Evolutionary conservation across 1,140 invertebrate species (phyloP), one percentile per base, ranked within the genome.

Genomic region (Drosophila micromelanica): DNA sequence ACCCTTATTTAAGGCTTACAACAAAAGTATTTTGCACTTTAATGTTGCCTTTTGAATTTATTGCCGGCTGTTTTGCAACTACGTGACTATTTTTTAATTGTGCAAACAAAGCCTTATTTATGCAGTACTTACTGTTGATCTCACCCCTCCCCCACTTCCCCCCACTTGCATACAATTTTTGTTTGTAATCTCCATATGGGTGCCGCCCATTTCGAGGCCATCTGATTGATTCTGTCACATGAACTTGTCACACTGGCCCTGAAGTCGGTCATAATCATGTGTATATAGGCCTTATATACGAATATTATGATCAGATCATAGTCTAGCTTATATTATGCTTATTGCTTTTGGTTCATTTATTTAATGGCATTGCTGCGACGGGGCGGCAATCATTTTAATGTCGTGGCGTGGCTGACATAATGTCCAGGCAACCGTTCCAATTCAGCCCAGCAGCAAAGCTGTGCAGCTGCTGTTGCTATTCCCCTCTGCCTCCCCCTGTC

Each of bases 71-170:
- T 42, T 73, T 62, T 64, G 45, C 59, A 65, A 65, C 32, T 82
- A 87, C 82, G 84, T 87, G 82, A 87, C 82, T 68, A 65, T 89
- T 84, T 87, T 76, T 64, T 73, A 82, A 82, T 87, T 87, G 67
- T 67, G 42, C 64, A 56, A 49, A 52, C 42, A 43, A 23, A 38
- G 2, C 5, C 15, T n/a, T 35, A 27, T 15, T 6, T 40, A 59
- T 32, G 54, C 30, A 35, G 2, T 46, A 20, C 12, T 46, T 37
- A 15, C 15, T 17, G 11, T 7, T 60, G 40, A 55, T 45, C 9
- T 20, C 9, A 5, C 38, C 23, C 20, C 37, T 8, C 13, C 3
- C 5, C 11, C 38, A 12, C 37, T 12, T n/a, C 35, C 62, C 30
- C 12, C 40, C 32, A 20, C 45, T 20, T 13, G 13, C 43, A 17